Evolutionary conservation across 1,140 invertebrate species (phyloP).

Genomic region (Ceratoteleas bidentatus): DNA sequence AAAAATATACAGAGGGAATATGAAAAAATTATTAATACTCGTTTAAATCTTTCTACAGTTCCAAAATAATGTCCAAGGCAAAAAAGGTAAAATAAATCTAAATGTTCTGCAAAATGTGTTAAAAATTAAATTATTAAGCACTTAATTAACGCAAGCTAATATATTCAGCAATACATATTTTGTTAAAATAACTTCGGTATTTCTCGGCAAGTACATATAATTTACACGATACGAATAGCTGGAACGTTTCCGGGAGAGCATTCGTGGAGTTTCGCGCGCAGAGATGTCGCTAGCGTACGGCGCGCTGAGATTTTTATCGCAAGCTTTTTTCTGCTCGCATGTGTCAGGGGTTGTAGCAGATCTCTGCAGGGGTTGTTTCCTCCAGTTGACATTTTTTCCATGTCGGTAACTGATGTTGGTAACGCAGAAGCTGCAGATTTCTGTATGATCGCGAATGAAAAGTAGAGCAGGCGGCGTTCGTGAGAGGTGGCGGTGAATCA

Average conservation of each 20-base stretch:
- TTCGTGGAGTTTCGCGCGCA: neutral
- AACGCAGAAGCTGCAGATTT: slow-evolving; percentile 43
- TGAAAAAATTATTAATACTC: neutral
- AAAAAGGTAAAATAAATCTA: too few species aligned
- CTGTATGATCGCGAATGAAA: slow-evolving; percentile 42
- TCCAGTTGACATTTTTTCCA: slow-evolving; percentile 39
- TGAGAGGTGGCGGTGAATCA: slow-evolving; percentile 3
- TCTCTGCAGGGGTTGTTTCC: slow-evolving; percentile 46
- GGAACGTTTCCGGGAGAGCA: neutral
- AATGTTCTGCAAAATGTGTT: too few species aligned
- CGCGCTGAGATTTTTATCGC: slow-evolving; percentile 37
- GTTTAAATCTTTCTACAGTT: neutral
- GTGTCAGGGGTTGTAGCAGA: slow-evolving; percentile 38
- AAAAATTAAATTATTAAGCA: too few species aligned
- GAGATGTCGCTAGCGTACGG: slow-evolving; percentile 51
- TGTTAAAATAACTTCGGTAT: too few species aligned
- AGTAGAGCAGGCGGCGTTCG: slow-evolving; percentile 8
- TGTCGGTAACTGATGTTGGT: slow-evolving; percentile 60
- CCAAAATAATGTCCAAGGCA: too few species aligned
- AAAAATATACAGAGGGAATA: neutral
- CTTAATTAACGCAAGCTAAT: too few species aligned
- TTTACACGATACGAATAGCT: slow-evolving; percentile 10
- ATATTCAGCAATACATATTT: too few species aligned
- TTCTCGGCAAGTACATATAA: too few species aligned
- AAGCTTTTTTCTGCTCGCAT: slow-evolving; percentile 26